Conservation (phyloP, 2,888 invertebrate species). For the Terebella lapidaria region DNA sequence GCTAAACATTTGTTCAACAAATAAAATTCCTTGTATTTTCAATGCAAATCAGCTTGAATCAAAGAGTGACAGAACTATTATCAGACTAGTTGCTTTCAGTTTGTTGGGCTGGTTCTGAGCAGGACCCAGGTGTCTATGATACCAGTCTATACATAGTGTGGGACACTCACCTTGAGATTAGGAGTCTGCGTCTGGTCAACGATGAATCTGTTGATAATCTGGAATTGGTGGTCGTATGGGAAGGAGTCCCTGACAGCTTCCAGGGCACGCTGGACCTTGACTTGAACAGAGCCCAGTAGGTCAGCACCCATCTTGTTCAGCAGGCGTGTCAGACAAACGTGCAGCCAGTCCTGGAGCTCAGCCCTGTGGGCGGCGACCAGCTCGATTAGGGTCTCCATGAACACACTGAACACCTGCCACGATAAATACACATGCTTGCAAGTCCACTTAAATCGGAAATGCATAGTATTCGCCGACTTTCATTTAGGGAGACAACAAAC, state of each 20-base stretch:
- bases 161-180: conserved; percentile 60
- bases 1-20: too few relatives aligned
- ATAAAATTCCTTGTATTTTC: too few relatives aligned
- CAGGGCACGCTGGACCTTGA: conserved; percentile 64
- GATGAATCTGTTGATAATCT: conserved; percentile 67
- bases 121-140: too few relatives aligned
- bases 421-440: too few relatives aligned
- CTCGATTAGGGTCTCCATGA: conserved; percentile 88
- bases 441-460: too few relatives aligned
- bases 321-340: conserved; percentile 78
- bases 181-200: conserved; percentile 91
- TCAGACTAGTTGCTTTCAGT: too few relatives aligned
- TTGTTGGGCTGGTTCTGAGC: too few relatives aligned
- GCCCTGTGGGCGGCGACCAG: conserved; percentile 78
- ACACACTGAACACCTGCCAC: conserved; percentile 74
- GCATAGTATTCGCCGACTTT: too few relatives aligned
- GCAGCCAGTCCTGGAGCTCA: conserved; percentile 89
- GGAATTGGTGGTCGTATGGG: conserved; percentile 61
- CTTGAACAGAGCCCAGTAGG: conserved; percentile 82
- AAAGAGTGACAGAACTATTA: too few relatives aligned
- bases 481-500: too few relatives aligned
- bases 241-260: conserved; percentile 56
- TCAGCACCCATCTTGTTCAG: conserved; percentile 89
- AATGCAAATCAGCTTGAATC: too few relatives aligned
- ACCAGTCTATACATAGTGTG: too few relatives aligned